Evolutionary conservation across 2,888 invertebrate genomes (phyloP), one percentile per base, ranked within the genome.

Genomic region (Amphipyra tragopoginis): DNA sequence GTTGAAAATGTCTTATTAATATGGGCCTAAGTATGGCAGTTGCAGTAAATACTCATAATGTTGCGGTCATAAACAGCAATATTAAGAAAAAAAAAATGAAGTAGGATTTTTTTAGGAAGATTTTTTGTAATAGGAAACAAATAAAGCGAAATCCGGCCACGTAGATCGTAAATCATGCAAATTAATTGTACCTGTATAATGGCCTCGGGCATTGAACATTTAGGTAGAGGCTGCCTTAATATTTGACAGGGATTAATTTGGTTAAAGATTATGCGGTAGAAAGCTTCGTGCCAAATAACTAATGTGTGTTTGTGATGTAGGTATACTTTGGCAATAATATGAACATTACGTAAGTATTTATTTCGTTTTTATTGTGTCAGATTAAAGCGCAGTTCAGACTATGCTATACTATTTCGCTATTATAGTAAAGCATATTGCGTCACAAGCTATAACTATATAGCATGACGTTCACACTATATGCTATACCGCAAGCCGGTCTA

Each of bases 161-260:
- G 64, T 53, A 72, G 57, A 50, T 59, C 69, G 56, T 73, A 59
- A 73, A 73, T 72, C 72, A 73, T 45, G 50, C 7, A 43, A 56
- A 73, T 73, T 72, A 64, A 73, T 73, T 59, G 64, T 69, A 73
- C 73, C 64, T 68, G 69, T 57, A 15, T 64, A 48, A 63, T 59
- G 29, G 73, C 47, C 53, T 48, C 47, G 33, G 64, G 53, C 49
- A 54, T 55, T 70, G 51, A 51, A 48, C 26, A 48, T 62, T 62
- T 44, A 54, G 40, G 36, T 66, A 66, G 49, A 49, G 15, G 14
- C 33, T 50, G 21, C 50, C n/a, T 15, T 33, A 36, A 53, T 38
- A 36, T 51, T 50, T 56, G 72, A 72, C 66, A 54, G 26, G 55
- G 67, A 70, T 70, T 72, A 56, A 70, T 67, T 62, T 51, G 40